A percentile compares a stretch with the other conserved stretches of the same genome.
phyloP scores from a whole-genome alignment of 64 coral and sea anemone genomes.

The Stylophora pistillata region DNA sequence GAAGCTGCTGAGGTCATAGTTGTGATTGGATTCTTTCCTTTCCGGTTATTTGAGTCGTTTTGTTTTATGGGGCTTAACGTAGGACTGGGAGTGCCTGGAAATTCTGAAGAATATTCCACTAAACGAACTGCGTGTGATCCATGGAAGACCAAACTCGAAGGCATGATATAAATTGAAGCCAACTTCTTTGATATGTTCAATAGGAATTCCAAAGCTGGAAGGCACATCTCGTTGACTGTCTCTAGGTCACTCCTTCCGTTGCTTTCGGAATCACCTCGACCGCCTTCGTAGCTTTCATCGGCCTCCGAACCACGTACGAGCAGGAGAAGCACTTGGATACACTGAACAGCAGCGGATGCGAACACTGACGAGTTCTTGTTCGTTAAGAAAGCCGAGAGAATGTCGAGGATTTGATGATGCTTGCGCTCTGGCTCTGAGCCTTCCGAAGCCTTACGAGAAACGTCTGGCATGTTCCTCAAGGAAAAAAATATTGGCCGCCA shows the following conservation, averaged over 20 bases:
- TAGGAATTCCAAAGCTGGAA: conserved; percentile 81
- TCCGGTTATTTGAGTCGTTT: conserved; percentile 21
- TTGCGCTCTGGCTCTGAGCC: conserved; percentile 61
- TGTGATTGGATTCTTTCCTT: conserved; percentile 8
- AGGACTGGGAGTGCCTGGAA: conserved; percentile 44
- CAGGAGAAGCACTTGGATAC: conserved; percentile 85
- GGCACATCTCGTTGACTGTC: conserved; percentile 80
- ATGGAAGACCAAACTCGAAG: conserved; percentile 92
- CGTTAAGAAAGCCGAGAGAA: conserved; percentile 80
- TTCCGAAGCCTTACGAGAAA: conserved; percentile 45
- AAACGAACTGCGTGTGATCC: conserved; percentile 78
- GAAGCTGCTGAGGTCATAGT: conserved; percentile 60
- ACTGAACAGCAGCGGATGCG: conserved; percentile 77
- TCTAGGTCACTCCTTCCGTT: conserved; percentile 70
- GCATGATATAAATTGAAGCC: conserved; percentile 93
- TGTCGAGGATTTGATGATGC: conserved; percentile 64
- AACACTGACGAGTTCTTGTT: conserved; percentile 97
- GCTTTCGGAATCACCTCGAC: conserved; percentile 90
- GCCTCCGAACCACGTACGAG: conserved; percentile 74
- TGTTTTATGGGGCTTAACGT: conserved; percentile 57
- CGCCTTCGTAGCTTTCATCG: conserved; percentile 72
- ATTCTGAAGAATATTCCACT: conserved; percentile 45
- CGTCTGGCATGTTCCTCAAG: conserved; percentile 58
- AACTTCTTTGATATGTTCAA: conserved; percentile 92
- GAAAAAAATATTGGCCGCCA: conserved; percentile 88